Evolutionary conservation across 1,140 invertebrate genomes (phyloP).

Genomic region (Linepithema humile): DNA sequence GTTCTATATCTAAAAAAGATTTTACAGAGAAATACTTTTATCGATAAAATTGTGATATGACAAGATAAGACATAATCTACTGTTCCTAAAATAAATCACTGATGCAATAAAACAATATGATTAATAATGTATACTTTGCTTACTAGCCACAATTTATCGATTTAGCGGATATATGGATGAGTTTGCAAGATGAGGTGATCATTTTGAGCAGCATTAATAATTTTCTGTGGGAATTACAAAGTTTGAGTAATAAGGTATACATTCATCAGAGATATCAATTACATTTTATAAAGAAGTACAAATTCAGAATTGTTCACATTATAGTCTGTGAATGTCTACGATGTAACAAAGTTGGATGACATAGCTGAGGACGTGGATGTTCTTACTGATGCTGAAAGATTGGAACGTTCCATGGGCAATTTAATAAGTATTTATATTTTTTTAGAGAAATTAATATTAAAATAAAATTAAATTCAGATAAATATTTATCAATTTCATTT

Average conservation of each 20-base stretch:
- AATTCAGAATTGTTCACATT: background rate
- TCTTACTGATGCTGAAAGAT: constrained; percentile 83
- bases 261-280: background rate
- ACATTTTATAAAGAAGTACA: background rate
- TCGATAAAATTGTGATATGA: background rate
- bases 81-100: background rate
- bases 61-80: background rate
- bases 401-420: constrained; percentile 80
- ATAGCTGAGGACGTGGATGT: constrained; percentile 71
- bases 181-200: constrained; percentile 87
- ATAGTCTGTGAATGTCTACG: constrained; percentile 71
- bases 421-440: constrained; percentile 77
- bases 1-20: background rate
- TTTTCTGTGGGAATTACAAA: constrained; percentile 84
- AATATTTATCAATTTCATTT: constrained; percentile 12
- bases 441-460: background rate
- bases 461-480: background rate
- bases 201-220: constrained; percentile 86
- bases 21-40: no score
- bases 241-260: constrained; percentile 82
- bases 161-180: constrained; percentile 86
- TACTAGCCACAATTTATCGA: constrained; percentile 87
- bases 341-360: constrained; percentile 76
- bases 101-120: background rate
- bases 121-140: constrained; percentile 32